Base-by-base conservation (phyloP, 2,113 vertebrate genomes). In the Leptosomus discolor region DNA sequence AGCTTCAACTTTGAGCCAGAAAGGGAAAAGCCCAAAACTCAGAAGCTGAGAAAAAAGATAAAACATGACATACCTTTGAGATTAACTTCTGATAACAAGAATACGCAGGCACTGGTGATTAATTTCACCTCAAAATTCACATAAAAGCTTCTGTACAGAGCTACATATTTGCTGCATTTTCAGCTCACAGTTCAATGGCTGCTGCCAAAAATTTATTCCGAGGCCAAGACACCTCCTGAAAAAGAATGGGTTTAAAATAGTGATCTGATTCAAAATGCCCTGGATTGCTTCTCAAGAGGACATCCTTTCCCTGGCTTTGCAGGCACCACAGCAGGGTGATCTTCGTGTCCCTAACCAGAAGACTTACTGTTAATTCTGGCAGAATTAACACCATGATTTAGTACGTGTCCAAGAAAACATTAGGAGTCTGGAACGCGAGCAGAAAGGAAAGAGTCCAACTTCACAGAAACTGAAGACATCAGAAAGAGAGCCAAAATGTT, bases 201-300 rank as follows among this genome's bases (percentile, higher is more conserved):
- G 65, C 74, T 88, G 80, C 80, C 83, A 94, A 89, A 91, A 92
- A 87, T 67, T 70, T 81, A 93, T 80, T 95, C 82, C 73, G 43
- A 88, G 54, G 82, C n/a, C 67, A 83, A 85, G n/a, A 80, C 11
- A 92, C 39, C 43, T 87, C 73, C 64, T 58, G 73, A 64, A n/a
- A n/a, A n/a, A 83, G 82, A 88, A 91, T 18, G 85, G 54, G 41
- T 88, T 95, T 90, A 78, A 97, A 94, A 80, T 24, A 69, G 32
- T 36, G 69, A 54, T 71, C 69, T 75, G 60, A 89, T 87, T 71
- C 91, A 81, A 90, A 90, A 68, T 68, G 75, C 27, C 64, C 68
- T 56, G 67, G 53, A 57, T 36, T 68, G 65, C 37, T 91, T 95
- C 80, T 84, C 8, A 1, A 74, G 86, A 50, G 57, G 56, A 75